Base-by-base conservation (phyloP, 2,888 invertebrate species). In the Lasioglossum zephyrum region DNA sequence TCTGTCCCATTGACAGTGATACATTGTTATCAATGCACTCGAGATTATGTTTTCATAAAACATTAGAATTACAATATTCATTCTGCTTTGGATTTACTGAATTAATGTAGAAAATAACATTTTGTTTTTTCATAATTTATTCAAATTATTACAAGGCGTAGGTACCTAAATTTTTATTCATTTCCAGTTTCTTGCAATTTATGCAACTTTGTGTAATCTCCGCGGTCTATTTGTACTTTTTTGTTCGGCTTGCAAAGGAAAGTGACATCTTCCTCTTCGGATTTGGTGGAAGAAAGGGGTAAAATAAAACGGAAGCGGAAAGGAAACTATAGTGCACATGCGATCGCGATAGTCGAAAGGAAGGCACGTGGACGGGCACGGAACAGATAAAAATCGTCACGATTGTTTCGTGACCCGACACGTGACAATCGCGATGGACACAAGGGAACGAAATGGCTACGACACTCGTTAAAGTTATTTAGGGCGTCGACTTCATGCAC, bases 381-480 rank as follows among this genome's bases (percentile, higher is more conserved):
- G 57, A 41, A 8, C 26, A 39, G 86, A 87, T 87, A 86, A 81
- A 78, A 79, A 87, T 87, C 83, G 70, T 80, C 44, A 73, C 74
- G 63, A 86, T 80, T 87, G 60, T 83, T 79, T 69, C 63, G 31
- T 47, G 69, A 16, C 11, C 57, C n/a, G 60, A 72, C 72, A 47
- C 76, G 69, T 74, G 82, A 81, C 73, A 73, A 13, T 53, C 41
- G 47, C 44, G 5, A 41, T 63, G 39, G 80, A 78, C 49, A 63
- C 77, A 47, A 78, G 81, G 26, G 76, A 82, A 78, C 36, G 63
- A 83, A 80, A 83, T 76, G 69, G 72, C 73, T 39, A 63, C 8
- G 76, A 79, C 77, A 77, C 47, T 78, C 82, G 77, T 84, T 89
- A 86, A n/a, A 81, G 84, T 73, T 87, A 88, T 84, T 89, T 89